A percentile compares a stretch with the other conserved stretches of the same genome.
phyloP scores from a whole-genome alignment of 2,888 invertebrate genomes.

The Tetanocera ferruginea region DNA sequence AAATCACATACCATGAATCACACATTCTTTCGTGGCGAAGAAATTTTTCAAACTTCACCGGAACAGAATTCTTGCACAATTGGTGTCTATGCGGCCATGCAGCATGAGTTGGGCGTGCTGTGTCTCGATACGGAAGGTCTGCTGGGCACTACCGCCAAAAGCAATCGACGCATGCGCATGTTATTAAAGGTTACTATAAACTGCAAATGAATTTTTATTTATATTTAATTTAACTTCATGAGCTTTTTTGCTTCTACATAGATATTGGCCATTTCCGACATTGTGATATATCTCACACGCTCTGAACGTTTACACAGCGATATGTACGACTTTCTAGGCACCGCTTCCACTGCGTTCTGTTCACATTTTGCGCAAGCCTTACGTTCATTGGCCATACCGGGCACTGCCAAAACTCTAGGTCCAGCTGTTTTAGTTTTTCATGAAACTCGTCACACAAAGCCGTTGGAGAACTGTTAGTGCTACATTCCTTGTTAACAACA shows the following conservation, averaged over 20 bases:
- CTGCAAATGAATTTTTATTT: background rate
- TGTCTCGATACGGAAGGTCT: slow-evolving; percentile 87
- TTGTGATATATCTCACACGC: slow-evolving; percentile 82
- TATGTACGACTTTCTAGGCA: slow-evolving; percentile 82
- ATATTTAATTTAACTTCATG: background rate
- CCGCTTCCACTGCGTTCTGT: slow-evolving; percentile 81
- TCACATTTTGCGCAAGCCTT: slow-evolving; percentile 78
- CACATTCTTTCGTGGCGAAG: slow-evolving; percentile 76
- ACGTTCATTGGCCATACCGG: slow-evolving; percentile 60
- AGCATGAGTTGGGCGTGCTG: slow-evolving; percentile 76
- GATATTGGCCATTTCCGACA: slow-evolving; percentile 85
- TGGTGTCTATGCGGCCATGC: slow-evolving; percentile 84
- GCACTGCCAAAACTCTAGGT: slow-evolving; percentile 73
- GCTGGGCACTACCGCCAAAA: slow-evolving; percentile 71
- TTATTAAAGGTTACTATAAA: slow-evolving; percentile 74
- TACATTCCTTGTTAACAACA: background rate
- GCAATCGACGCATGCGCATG: slow-evolving; percentile 73
- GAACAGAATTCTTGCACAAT: slow-evolving; percentile 79
- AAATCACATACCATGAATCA: slow-evolving; percentile 86
- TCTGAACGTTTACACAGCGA: slow-evolving; percentile 82
- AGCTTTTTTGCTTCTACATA: slow-evolving; percentile 51
- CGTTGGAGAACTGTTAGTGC: slow-evolving; percentile 73
- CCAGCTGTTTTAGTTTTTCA: slow-evolving; percentile 85
- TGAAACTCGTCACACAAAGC: slow-evolving; percentile 81
- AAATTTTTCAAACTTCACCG: slow-evolving; percentile 69